phyloP scores from a whole-genome alignment of 2,888 invertebrate species.

The Acleris cristana region DNA sequence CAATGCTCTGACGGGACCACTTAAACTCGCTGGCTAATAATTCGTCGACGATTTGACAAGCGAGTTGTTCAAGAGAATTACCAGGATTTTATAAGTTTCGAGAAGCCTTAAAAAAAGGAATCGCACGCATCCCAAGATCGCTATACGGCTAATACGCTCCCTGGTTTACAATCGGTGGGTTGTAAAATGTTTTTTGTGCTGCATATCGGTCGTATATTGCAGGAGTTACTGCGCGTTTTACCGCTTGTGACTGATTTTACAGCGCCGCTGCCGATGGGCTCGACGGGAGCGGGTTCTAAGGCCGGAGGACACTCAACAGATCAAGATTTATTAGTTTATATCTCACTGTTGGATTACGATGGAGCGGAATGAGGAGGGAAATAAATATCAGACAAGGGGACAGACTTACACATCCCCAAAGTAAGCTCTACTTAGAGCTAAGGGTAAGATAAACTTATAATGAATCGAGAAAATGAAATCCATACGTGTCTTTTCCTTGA shows the following conservation, averaged over 20 bases:
- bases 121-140: conserved; percentile 54
- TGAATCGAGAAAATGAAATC: too few relatives aligned
- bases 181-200: conserved; percentile 65
- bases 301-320: not conserved
- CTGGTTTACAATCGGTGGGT: conserved; percentile 72
- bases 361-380: too few relatives aligned
- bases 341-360: not conserved
- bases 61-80: too few relatives aligned
- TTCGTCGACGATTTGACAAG: too few relatives aligned
- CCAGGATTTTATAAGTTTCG: conserved; percentile 49
- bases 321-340: not conserved
- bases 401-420: too few relatives aligned
- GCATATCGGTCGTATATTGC: conserved; percentile 75
- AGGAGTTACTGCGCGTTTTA: conserved; percentile 73
- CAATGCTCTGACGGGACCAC: too few relatives aligned
- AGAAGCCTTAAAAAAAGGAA: conserved; percentile 60
- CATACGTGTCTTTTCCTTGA: too few relatives aligned
- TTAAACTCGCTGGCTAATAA: too few relatives aligned
- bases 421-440: too few relatives aligned
- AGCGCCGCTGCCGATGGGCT: conserved; percentile 52
- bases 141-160: conserved; percentile 62
- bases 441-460: too few relatives aligned
- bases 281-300: conserved; percentile 7
- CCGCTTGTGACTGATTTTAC: conserved; percentile 80
- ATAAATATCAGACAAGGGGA: too few relatives aligned